Base-by-base conservation (phyloP, 2,113 vertebrate genomes). In the Morone saxatilis region DNA sequence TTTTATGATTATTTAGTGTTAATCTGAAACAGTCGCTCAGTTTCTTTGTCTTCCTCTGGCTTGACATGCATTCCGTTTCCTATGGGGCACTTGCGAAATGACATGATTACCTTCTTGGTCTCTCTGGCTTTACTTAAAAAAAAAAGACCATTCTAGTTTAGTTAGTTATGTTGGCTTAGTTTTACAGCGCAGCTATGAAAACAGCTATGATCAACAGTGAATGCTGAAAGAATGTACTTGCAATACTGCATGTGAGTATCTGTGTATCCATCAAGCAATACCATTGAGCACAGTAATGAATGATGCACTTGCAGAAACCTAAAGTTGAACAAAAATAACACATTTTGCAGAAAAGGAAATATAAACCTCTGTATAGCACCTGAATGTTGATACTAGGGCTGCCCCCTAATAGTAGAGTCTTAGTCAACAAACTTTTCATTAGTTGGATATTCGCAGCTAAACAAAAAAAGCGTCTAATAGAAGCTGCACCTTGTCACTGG, bases 1-100 rank as follows among this genome's bases (percentile, higher is more conserved):
- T 83, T 75, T 67, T 73, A 82, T 88, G 78, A 86, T 81, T 85
- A 71, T 84, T 79, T 82, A 61, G 50, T 76, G 43, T 78, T 79
- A 76, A 84, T 72, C 16, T 51, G 70, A 84, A 86, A 81, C 78
- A 88, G 81, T 43, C 8, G 25, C 51, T 73, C 10, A 40, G 20
- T 57, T 84, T 47, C 62, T 71, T 45, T 79, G 72, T 74, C 53
- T 45, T 75, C 16, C 63, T 70, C 36, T 20, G 17, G 36, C 48
- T 41, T 75, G 66, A 76, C 11, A 20, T 77, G 22, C 14, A 38
- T 67, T 77, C 78, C 1, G 6, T 81, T 71, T 86, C 78, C 67
- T 36, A 50, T 56, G 59, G 60, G 41, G 45, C 70, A 51, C 40
- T 86, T 81, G 68, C 22, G 36, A 84, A 85, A 77, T 65, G 22